Evolutionary conservation across 92 coral and sea anemone genomes (phyloP).

Genomic region (Parazoanthus atlanticus): DNA sequence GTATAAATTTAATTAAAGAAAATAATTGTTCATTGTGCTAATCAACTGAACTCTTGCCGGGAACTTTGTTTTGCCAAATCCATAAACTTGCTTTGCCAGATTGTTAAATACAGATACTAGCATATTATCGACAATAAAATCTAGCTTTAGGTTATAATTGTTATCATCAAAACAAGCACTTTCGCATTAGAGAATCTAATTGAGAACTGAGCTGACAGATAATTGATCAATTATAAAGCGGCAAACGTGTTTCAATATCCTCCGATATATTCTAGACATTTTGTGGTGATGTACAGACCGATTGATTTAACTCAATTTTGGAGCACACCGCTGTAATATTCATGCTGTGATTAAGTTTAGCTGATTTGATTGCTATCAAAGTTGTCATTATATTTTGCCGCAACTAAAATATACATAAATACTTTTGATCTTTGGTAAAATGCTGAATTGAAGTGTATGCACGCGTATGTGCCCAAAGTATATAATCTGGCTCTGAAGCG

Average conservation of each 20-base stretch:
- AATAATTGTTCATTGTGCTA: not conserved
- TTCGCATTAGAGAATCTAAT: not conserved
- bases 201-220: not conserved
- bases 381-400: not conserved
- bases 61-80: not conserved
- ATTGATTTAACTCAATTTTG: not conserved
- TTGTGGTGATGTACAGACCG: not conserved
- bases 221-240: not conserved
- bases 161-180: not conserved
- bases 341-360: not conserved
- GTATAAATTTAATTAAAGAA: not conserved
- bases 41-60: not conserved
- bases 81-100: not conserved
- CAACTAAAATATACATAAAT: too few relatives aligned
- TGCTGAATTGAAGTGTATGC: not conserved
- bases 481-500: not conserved
- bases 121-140: not conserved
- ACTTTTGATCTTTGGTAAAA: too few relatives aligned
- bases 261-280: not conserved
- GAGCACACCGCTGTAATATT: not conserved
- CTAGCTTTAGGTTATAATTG: not conserved
- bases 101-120: not conserved
- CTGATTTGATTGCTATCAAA: not conserved
- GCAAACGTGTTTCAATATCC: not conserved
- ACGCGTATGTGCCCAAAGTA: not conserved